A percentile compares a stretch with the other conserved stretches of the same genome.
phyloP scores from a whole-genome alignment of 2,797 vertebrate species.

The Lutjanus campechanus region DNA sequence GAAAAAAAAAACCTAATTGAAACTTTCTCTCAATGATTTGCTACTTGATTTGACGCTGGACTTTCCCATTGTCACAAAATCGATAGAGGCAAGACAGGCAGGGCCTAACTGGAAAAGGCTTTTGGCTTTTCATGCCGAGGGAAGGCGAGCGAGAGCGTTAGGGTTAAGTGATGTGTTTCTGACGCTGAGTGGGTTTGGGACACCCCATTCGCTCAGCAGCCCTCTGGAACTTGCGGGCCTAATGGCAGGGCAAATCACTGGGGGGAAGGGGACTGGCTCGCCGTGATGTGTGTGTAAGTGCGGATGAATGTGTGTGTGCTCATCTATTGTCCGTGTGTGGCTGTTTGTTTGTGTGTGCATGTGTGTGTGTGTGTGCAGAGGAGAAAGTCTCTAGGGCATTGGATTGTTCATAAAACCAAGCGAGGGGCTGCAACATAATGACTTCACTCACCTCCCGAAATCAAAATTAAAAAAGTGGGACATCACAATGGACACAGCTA shows the following conservation, averaged over 20 bases:
- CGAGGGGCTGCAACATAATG: slow-evolving; percentile 51
- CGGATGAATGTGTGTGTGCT: slow-evolving; percentile 29
- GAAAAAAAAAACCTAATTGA: slow-evolving; percentile 88
- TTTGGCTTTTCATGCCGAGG: slow-evolving; percentile 80
- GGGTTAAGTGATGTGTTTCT: slow-evolving; percentile 94
- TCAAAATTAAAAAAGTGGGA: slow-evolving; percentile 70
- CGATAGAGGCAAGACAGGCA: slow-evolving; percentile 84
- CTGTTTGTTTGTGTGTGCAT: slow-evolving; percentile 8
- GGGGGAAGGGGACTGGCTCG: slow-evolving; percentile 40
- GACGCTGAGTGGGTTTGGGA: slow-evolving; percentile 85
- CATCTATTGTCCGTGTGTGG: slow-evolving; percentile 14
- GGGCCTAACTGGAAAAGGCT: slow-evolving; percentile 83
- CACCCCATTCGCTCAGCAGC: slow-evolving; percentile 80
- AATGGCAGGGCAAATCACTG: slow-evolving; percentile 71
- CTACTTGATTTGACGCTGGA: slow-evolving; percentile 87
- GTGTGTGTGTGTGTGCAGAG: slow-evolving; percentile 18
- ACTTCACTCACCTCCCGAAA: slow-evolving; percentile 62
- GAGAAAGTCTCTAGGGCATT: slow-evolving; percentile 54
- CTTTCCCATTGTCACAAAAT: slow-evolving; percentile 96
- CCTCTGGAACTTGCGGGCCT: slow-evolving; percentile 57
- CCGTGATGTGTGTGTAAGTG: slow-evolving; percentile 47
- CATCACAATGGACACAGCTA: slow-evolving; percentile 60
- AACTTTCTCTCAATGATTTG: slow-evolving; percentile 85
- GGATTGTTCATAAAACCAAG: slow-evolving; percentile 66
- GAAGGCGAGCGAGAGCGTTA: slow-evolving; percentile 76